Conservation (phyloP, 2,888 invertebrate genomes). For the Lymantria dispar region DNA sequence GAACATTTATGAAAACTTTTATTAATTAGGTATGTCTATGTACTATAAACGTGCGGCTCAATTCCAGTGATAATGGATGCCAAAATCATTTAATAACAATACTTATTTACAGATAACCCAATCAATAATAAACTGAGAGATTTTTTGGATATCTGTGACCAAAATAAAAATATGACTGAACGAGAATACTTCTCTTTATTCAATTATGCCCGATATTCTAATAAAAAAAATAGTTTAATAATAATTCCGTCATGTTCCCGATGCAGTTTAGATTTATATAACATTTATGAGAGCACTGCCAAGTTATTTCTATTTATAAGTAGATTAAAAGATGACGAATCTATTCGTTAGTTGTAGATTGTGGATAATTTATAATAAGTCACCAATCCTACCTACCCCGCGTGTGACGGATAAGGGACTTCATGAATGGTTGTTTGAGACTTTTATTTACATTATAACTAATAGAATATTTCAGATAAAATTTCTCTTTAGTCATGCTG, state of each 20-base stretch:
- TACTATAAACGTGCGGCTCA: conserved; percentile 43
- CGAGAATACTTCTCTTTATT: no score
- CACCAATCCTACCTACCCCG: no score
- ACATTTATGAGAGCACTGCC: conserved; percentile 74
- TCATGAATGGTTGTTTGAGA: no score
- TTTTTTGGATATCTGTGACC: neutral
- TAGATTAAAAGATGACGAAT: conserved; percentile 46
- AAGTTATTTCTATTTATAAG: conserved; percentile 57
- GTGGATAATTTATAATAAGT: neutral
- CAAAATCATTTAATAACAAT: conserved; percentile 46
- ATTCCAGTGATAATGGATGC: conserved; percentile 64
- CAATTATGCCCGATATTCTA: no score
- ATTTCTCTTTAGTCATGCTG: no score
- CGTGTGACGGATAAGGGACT: no score
- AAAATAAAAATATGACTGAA: no score
- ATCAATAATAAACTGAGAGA: conserved; percentile 10
- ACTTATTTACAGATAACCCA: conserved; percentile 12
- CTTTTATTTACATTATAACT: no score
- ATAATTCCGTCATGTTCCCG: conserved; percentile 25
- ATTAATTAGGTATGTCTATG: conserved; percentile 23
- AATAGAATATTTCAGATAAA: no score
- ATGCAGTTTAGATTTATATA: conserved; percentile 39
- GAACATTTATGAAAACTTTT: conserved; percentile 25
- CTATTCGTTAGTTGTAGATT: conserved; percentile 37
- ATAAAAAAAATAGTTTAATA: neutral